phyloP scores from a whole-genome alignment of 1,140 invertebrate genomes.

The Drosophila subpulchrella region DNA sequence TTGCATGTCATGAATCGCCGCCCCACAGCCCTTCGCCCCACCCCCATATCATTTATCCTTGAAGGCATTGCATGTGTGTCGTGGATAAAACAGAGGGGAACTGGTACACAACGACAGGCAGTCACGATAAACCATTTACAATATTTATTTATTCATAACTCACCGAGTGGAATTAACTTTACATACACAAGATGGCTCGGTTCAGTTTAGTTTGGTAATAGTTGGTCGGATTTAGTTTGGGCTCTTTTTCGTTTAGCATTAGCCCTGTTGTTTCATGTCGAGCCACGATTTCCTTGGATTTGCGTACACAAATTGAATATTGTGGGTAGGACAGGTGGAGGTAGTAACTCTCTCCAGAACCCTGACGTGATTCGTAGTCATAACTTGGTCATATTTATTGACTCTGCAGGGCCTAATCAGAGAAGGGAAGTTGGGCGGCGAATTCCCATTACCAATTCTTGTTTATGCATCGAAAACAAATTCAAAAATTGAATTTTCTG shows the following conservation, averaged over 20 bases:
- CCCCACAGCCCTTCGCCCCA: not conserved
- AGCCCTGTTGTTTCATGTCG: slow-evolving; percentile 66
- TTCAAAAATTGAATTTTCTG: slow-evolving; percentile 46
- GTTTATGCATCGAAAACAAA: slow-evolving; percentile 75
- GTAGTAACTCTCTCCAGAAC: not conserved
- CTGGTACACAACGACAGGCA: slow-evolving; percentile 62
- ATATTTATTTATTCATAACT: slow-evolving; percentile 82
- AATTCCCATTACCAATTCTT: slow-evolving; percentile 49
- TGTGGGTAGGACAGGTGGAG: slow-evolving; percentile 55
- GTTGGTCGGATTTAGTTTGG: slow-evolving; percentile 36
- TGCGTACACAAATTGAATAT: slow-evolving; percentile 48
- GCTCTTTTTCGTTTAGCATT: slow-evolving; percentile 12
- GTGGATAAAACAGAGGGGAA: slow-evolving; percentile 13
- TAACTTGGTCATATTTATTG: slow-evolving; percentile 74
- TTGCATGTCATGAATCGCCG: slow-evolving; percentile 68
- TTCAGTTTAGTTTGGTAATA: slow-evolving; percentile 54
- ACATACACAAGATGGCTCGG: slow-evolving; percentile 49
- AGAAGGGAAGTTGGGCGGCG: not conserved
- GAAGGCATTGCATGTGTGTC: slow-evolving; percentile 64
- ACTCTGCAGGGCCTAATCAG: slow-evolving; percentile 62
- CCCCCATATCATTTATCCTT: slow-evolving; percentile 61
- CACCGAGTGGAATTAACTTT: slow-evolving; percentile 52
- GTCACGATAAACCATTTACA: slow-evolving; percentile 78
- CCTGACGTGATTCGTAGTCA: slow-evolving; percentile 70
- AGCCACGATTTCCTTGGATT: slow-evolving; percentile 64